A percentile compares a stretch with the other conserved stretches of the same genome.
phyloP scores from a whole-genome alignment of 2,797 vertebrate genomes.

The Ctenopoma kingsleyae region DNA sequence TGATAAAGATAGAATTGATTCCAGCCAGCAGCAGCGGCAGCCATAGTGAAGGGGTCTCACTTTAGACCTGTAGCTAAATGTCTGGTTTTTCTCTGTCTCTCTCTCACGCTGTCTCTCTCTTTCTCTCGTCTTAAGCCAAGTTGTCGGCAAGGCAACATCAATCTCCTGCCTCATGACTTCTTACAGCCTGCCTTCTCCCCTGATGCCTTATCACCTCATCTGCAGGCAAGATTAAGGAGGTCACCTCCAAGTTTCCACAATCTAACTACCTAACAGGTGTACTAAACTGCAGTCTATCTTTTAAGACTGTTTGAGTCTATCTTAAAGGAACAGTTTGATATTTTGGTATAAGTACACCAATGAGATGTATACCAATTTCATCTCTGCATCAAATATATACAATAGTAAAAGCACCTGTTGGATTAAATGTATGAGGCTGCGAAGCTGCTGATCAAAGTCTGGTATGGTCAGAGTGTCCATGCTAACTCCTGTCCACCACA shows the following conservation, averaged over 20 bases:
- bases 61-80: constrained; percentile 84
- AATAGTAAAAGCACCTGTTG: too few species aligned
- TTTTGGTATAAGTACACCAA: neutral
- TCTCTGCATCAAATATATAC: neutral
- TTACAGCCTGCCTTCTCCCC: constrained; percentile 76
- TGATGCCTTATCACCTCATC: constrained; percentile 82
- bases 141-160: constrained; percentile 84
- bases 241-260: constrained; percentile 80
- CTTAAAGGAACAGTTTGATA: neutral
- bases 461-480: too few species aligned
- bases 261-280: constrained; percentile 73
- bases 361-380: neutral
- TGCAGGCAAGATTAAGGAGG: constrained; percentile 84
- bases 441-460: too few species aligned
- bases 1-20: constrained; percentile 90
- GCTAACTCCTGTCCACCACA: too few species aligned
- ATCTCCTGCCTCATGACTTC: constrained; percentile 82
- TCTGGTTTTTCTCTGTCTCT: constrained; percentile 66
- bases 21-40: constrained; percentile 80
- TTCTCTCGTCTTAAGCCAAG: constrained; percentile 79
- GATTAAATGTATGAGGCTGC: too few species aligned
- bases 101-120: constrained; percentile 46
- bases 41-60: constrained; percentile 76
- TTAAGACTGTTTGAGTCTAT: neutral
- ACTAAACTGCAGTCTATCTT: constrained; percentile 50